Conservation (phyloP, 2,888 invertebrate genomes). For the Cacoxenus indagator region DNA sequence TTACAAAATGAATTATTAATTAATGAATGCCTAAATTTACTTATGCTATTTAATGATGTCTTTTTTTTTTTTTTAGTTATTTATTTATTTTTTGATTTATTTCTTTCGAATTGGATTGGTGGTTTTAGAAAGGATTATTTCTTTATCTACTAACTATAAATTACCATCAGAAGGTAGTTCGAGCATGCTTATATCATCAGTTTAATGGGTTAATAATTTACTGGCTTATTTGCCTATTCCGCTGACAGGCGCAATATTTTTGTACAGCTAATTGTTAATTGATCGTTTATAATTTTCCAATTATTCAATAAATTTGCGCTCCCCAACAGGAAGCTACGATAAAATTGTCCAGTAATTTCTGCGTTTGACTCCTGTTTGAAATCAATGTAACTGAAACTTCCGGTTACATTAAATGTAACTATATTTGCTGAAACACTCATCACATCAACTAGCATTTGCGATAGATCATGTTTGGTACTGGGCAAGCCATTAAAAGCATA, state of each 20-base stretch:
- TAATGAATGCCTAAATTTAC: too few relatives aligned
- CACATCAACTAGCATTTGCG: background rate
- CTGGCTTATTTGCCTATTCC: background rate
- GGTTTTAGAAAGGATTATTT: too few relatives aligned
- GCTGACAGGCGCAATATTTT: too few relatives aligned
- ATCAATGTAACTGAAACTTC: background rate
- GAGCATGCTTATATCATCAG: too few relatives aligned
- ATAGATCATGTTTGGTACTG: background rate
- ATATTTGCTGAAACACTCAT: background rate
- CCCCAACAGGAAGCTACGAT: background rate
- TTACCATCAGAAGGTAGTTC: too few relatives aligned
- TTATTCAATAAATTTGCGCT: background rate
- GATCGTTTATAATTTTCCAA: slow-evolving; percentile 36
- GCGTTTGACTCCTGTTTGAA: background rate
- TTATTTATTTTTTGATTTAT: too few relatives aligned
- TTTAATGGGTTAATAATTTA: too few relatives aligned
- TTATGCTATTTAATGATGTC: too few relatives aligned
- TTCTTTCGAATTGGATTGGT: too few relatives aligned
- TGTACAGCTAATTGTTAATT: background rate
- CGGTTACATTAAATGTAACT: background rate
- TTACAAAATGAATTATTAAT: too few relatives aligned
- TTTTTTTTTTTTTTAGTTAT: too few relatives aligned
- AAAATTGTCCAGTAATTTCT: background rate
- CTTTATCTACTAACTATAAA: too few relatives aligned
- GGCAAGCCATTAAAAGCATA: slow-evolving; percentile 31